Percentiles rank a stretch among this genome's conserved stretches.
Evolutionary conservation across 2,888 invertebrate genomes (phyloP).

Genomic region (Vannuccia rotundouncinata): DNA sequence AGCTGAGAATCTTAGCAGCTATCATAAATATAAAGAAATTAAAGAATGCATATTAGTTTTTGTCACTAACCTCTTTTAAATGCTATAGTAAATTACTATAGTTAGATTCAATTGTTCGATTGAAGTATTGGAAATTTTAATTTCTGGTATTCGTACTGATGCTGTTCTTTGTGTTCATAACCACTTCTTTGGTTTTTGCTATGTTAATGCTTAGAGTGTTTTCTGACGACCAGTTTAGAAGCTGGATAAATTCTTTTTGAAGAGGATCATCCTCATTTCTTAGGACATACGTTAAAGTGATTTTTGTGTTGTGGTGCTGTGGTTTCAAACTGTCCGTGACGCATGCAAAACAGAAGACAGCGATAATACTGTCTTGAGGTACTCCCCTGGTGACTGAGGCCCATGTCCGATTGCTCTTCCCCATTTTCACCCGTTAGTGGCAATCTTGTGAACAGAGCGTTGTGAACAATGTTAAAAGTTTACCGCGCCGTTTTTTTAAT

Average conservation of each 20-base stretch:
- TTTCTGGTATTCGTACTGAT: background rate
- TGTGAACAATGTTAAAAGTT: too few relatives aligned
- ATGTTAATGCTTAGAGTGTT: slow-evolving; percentile 6
- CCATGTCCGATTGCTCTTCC: too few relatives aligned
- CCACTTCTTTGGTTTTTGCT: slow-evolving; percentile 12
- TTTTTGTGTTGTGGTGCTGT: slow-evolving; percentile 6
- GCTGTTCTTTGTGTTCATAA: slow-evolving; percentile 3
- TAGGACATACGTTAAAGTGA: background rate
- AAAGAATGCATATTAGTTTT: too few relatives aligned
- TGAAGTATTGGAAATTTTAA: slow-evolving; percentile 6
- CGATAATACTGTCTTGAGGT: slow-evolving; percentile 4
- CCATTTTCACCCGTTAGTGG: too few relatives aligned
- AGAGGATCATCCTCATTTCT: background rate
- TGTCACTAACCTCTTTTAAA: too few relatives aligned
- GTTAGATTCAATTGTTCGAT: background rate
- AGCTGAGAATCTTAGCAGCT: too few relatives aligned
- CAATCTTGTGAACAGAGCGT: too few relatives aligned
- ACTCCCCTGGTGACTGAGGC: background rate
- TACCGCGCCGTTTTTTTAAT: background rate
- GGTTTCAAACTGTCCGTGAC: slow-evolving; percentile 19
- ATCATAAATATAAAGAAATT: too few relatives aligned
- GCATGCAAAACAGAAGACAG: slow-evolving; percentile 12
- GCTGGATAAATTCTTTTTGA: slow-evolving; percentile 6
- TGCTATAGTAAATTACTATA: background rate
- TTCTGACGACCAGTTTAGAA: slow-evolving; percentile 24